Conservation (phyloP, 92 coral and sea anemone genomes). For the Plumapathes pennacea region DNA sequence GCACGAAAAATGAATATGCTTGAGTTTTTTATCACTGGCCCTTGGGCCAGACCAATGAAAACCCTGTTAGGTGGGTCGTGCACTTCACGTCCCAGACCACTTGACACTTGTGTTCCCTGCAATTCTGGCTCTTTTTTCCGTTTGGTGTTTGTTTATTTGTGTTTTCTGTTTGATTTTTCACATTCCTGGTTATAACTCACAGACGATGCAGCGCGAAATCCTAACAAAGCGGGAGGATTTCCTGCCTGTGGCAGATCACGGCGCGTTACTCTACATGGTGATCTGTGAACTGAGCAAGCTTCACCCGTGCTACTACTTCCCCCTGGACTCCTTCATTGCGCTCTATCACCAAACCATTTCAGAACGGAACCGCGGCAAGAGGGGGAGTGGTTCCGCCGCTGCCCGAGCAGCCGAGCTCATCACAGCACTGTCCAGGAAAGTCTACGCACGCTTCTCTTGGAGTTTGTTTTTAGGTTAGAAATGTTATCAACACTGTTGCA, state of each 20-base stretch:
- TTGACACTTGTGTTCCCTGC: too few species aligned
- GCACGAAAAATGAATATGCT: too few species aligned
- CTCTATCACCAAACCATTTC: conserved; percentile 70
- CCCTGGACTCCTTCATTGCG: conserved; percentile 65
- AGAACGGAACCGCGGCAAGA: conserved; percentile 77
- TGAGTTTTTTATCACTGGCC: too few species aligned
- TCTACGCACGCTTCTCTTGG: conserved; percentile 74
- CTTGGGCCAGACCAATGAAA: too few species aligned
- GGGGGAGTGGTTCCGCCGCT: conserved; percentile 80
- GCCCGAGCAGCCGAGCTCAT: conserved; percentile 97
- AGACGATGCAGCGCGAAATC: conserved; percentile 65
- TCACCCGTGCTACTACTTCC: conserved; percentile 69
- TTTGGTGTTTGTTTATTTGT: too few species aligned
- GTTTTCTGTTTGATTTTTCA: too few species aligned
- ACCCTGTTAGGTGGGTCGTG: too few species aligned
- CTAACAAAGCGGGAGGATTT: conserved; percentile 73
- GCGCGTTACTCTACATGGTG: conserved; percentile 69
- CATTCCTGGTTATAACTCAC: too few species aligned
- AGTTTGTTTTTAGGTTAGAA: conserved; percentile 74
- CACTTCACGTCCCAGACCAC: too few species aligned
- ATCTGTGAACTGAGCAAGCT: conserved; percentile 66
- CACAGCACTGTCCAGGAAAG: conserved; percentile 70
- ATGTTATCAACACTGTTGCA: too few species aligned
- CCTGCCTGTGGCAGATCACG: conserved; percentile 86
- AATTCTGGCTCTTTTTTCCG: too few species aligned